Evolutionary conservation across 2,113 vertebrate genomes (phyloP).

Genomic region (Chaenogobius annularis): DNA sequence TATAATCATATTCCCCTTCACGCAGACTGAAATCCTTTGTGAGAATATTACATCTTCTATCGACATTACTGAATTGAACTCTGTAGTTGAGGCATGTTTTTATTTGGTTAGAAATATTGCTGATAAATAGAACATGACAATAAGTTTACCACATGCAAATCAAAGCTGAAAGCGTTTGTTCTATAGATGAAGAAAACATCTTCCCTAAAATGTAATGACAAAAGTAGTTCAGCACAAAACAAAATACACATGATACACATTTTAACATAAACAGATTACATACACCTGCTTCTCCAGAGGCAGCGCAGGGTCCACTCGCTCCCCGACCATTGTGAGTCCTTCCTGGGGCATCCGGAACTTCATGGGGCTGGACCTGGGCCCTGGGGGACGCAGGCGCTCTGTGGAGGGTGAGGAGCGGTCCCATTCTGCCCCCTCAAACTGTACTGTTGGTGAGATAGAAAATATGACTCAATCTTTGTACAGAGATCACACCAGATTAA

Average conservation of each 20-base stretch:
- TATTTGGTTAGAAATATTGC: not conserved
- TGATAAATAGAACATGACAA: constrained; percentile 20
- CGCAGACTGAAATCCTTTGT: not conserved
- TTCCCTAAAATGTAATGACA: not conserved
- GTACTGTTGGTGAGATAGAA: constrained; percentile 75
- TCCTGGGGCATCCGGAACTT: constrained; percentile 88
- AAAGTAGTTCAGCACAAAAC: not conserved
- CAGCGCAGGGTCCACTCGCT: constrained; percentile 90
- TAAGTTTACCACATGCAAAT: not conserved
- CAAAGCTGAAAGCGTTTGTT: not conserved
- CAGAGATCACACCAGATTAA: constrained; percentile 50
- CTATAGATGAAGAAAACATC: not conserved
- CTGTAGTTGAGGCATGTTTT: not conserved
- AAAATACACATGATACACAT: not conserved
- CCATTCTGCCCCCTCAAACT: constrained; percentile 88
- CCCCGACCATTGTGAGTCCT: constrained; percentile 79
- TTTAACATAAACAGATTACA: constrained; percentile 61
- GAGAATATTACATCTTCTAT: constrained; percentile 3
- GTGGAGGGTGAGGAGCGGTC: constrained; percentile 82
- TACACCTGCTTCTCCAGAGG: constrained; percentile 96
- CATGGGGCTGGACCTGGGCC: constrained; percentile 82
- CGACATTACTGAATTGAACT: not conserved
- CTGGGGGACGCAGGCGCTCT: constrained; percentile 77
- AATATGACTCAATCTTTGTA: constrained; percentile 50
- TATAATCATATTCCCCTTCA: not conserved